Base-by-base conservation (phyloP, 2,888 invertebrate genomes). In the Empis stercorea region DNA sequence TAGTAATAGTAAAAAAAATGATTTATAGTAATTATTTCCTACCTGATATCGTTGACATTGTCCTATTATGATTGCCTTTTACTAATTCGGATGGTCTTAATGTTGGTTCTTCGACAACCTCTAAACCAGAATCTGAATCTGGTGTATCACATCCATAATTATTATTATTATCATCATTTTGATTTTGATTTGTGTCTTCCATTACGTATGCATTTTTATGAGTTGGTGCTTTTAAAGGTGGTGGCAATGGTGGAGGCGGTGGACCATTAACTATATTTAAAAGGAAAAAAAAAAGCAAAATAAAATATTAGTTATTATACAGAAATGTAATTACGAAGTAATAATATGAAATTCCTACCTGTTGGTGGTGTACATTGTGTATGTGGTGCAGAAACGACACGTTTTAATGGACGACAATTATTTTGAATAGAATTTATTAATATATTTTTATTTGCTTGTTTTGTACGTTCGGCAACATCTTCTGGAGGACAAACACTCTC, bases 221-320 rank as follows among this genome's bases (percentile, higher is more conserved):
- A 5, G 53, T 46, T 0, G 72, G 68, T 0, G 71, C 71, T 5
- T 72, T 73, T 1, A 75, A 65, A 0, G 76, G 73, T 1, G 76
- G 77, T 1, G 81, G 80, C 14, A 83, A 78, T 0, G 84, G 84
- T 0, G 84, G 84, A 0, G 84, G 84, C 0, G 83, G 84, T 0
- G 83, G 81, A 0, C 82, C 68, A 52, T 56, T 64, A 1, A 57
- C 68, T 63, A 30, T 27, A 44, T 54, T 30, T 14, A 42, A 40
- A 47, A 39, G 23, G 17, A 39, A 45, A 34, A 30, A 42, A n/a
- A 45, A 32, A 30, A 30, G 11, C 7, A 39, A 38, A 20, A n/a
- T 34, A 20, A n/a, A 14, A n/a, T 17, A 11, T 13, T 16, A 20
- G n/a, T n/a, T n/a, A 42, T 17, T 16, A 41, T 32, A 34, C n/a